Base-by-base conservation (phyloP, 1,140 invertebrate genomes). In the Tribolium castaneum region DNA sequence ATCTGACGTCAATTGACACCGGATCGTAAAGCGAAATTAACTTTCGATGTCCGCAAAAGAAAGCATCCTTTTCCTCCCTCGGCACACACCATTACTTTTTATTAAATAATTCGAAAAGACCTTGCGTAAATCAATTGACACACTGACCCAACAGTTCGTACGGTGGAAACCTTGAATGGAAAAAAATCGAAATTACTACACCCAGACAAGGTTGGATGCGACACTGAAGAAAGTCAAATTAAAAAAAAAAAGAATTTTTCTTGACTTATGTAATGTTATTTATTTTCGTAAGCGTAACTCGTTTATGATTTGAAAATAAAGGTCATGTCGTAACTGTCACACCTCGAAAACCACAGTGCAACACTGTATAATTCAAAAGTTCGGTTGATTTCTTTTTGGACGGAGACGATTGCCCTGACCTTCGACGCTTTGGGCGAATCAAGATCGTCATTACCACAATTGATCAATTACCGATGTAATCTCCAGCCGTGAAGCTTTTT, bases 121-220 rank as follows among this genome's bases (percentile, higher is more conserved):
- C 59, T 66, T 72, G 70, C 16, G 70, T 72, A 72, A 72, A 72
- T 50, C 70, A 72, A 72, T 72, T 72, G 70, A 72, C 70, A 72
- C 70, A 72, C 70, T 72, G 70, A 72, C 70, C 70, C 13, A 25
- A 49, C 70, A 50, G 9, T 66, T 66, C 30, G 59, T 2, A 50
- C 4, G 10, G 22, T 54, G 10, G 4, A 39, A 70, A 50, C 70
- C 70, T 72, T 72, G 70, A 50, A 25, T 30, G 52, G 14, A 50
- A 50, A 72, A 19, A 72, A 51, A 14, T 34, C 3, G 9, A 71
- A 71, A 45, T 16, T 39, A 50, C 39, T 14, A 54, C 9, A 54
- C 14, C 9, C 12, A 6, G 45, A 70, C 66, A 70, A 70, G 66
- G 66, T 70, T 49, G 66, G 14, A 49, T 35, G 9, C 59, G 59